Percentiles rank a stretch among this genome's conserved stretches.
phyloP scores from a whole-genome alignment of 64 coral and sea anemone species.

The Stichodactyla mertensii region DNA sequence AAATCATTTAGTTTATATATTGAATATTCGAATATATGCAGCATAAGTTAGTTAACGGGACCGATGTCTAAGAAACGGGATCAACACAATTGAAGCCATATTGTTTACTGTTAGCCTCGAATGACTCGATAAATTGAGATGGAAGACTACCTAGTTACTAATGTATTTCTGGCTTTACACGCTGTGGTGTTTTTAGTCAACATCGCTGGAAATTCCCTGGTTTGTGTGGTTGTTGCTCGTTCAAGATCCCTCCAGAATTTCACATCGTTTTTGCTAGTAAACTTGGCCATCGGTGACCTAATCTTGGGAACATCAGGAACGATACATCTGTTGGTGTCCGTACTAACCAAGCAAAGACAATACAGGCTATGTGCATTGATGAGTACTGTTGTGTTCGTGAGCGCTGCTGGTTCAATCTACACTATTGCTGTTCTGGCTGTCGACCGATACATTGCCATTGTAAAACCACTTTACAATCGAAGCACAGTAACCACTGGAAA shows the following conservation, averaged over 20 bases:
- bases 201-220: conserved; percentile 33
- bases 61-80: too few relatives aligned
- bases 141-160: background rate
- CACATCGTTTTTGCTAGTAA: conserved; percentile 27
- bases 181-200: conserved; percentile 9
- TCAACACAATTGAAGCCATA: too few relatives aligned
- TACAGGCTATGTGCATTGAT: background rate
- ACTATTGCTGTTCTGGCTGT: conserved; percentile 25
- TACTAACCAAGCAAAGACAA: background rate
- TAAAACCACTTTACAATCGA: conserved; percentile 14
- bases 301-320: background rate
- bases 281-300: conserved; percentile 32
- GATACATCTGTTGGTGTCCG: conserved; percentile 17
- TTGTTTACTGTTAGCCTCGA: too few relatives aligned
- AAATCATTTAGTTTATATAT: too few relatives aligned
- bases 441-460: conserved; percentile 38
- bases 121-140: background rate
- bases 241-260: conserved; percentile 30
- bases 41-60: too few relatives aligned
- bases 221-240: conserved; percentile 18
- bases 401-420: conserved; percentile 25
- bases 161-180: background rate
- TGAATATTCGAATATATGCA: too few relatives aligned
- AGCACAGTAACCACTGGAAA: conserved; percentile 12
- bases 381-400: background rate